These are phyloP conservation scores for Lytechinus variegatus DNA, from an alignment of 35 echinoderm and acorn worm species.

Conservation along the genomic window DNA sequence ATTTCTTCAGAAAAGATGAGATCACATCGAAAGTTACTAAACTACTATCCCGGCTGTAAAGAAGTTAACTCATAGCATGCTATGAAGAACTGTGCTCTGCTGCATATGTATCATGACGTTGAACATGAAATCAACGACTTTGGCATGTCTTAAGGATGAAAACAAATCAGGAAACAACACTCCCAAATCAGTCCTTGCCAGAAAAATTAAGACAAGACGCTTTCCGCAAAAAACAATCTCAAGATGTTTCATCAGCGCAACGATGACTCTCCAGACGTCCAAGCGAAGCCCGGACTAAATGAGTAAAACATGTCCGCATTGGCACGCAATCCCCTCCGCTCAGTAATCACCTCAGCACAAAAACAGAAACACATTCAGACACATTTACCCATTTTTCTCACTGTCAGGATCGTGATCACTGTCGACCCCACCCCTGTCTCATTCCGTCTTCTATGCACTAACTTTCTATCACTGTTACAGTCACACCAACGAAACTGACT, in stretches of 20 bases:
- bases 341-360: conserved; percentile 41
- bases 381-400: neutral
- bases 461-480: neutral
- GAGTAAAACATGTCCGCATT: conserved; percentile 34
- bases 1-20: too few relatives aligned
- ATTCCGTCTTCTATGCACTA: neutral
- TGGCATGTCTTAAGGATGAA: neutral
- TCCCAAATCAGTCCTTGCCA: neutral
- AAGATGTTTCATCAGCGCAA: neutral
- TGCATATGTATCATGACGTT: too few relatives aligned
- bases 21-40: too few relatives aligned
- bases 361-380: conserved; percentile 19
- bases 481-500: too few relatives aligned
- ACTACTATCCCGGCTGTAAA: too few relatives aligned
- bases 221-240: neutral
- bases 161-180: neutral
- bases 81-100: too few relatives aligned
- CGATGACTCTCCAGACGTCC: neutral
- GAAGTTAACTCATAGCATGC: too few relatives aligned
- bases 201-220: neutral
- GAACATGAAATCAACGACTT: too few relatives aligned
- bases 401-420: neutral
- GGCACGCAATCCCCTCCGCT: conserved; percentile 16
- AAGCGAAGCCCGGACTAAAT: conserved; percentile 7
- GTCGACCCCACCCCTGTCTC: neutral